These are phyloP conservation scores for Punctoribates punctum DNA, from an alignment of 2,888 invertebrate genomes.

Conservation along the genomic window DNA sequence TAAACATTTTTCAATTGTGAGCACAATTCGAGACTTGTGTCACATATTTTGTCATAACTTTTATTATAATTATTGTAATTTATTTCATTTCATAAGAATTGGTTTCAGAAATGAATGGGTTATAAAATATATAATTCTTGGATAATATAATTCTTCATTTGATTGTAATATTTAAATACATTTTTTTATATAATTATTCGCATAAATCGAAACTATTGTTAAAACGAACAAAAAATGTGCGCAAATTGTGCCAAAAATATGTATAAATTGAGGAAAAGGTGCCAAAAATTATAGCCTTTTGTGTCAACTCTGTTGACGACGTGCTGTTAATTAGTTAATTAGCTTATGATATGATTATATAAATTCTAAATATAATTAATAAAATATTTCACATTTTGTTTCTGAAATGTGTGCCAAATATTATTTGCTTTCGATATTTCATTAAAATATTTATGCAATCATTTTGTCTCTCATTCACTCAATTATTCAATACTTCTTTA, in stretches of 20 bases:
- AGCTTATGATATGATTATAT: neutral
- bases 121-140: neutral
- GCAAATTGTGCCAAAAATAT: slow-evolving; percentile 32
- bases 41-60: no score
- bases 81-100: neutral
- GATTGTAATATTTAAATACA: slow-evolving; percentile 29
- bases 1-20: neutral
- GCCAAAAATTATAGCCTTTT: slow-evolving; percentile 33
- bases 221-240: slow-evolving; percentile 32
- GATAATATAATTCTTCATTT: neutral
- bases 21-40: no score
- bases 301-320: slow-evolving; percentile 19
- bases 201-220: slow-evolving; percentile 11
- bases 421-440: neutral
- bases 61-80: slow-evolving; percentile 1
- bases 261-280: slow-evolving; percentile 30
- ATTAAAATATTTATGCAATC: slow-evolving; percentile 8
- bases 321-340: slow-evolving; percentile 16
- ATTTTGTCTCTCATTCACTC: no score
- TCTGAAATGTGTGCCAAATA: neutral
- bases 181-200: slow-evolving; percentile 2
- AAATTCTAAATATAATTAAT: slow-evolving; percentile 26
- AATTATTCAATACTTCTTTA: no score
- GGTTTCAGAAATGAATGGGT: neutral
- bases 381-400: slow-evolving; percentile 27